phyloP scores from a whole-genome alignment of 2,113 vertebrate species.

The Ceuthmochares aereus region DNA sequence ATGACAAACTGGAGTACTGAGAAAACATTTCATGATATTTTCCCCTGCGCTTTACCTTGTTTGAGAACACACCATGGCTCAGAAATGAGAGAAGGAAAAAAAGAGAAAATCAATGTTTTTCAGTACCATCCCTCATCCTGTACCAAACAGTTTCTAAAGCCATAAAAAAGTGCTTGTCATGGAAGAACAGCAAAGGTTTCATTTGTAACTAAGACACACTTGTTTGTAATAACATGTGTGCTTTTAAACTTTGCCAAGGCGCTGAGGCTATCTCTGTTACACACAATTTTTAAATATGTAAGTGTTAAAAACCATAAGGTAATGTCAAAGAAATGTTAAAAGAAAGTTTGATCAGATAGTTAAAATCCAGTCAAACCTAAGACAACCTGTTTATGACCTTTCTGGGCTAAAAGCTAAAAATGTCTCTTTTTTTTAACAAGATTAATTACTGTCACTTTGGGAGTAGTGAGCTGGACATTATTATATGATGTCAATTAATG shows the following conservation, averaged over 20 bases:
- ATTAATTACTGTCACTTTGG: constrained; percentile 55
- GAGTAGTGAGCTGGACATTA: constrained; percentile 51
- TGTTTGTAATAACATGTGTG: constrained; percentile 43
- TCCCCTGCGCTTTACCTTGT: constrained; percentile 5
- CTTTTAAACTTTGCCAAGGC: constrained; percentile 43
- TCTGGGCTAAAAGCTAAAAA: constrained; percentile 54
- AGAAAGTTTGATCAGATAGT: constrained; percentile 37
- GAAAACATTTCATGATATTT: constrained; percentile 41
- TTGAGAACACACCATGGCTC: neutral
- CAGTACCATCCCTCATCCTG: neutral
- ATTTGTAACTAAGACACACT: constrained; percentile 47
- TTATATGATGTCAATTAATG: constrained; percentile 63
- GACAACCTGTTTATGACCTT: constrained; percentile 47
- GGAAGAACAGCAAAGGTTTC: neutral
- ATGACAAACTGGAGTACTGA: neutral
- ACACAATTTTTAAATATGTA: constrained; percentile 40
- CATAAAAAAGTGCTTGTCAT: constrained; percentile 13
- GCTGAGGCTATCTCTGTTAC: constrained; percentile 36
- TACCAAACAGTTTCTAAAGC: constrained; percentile 3
- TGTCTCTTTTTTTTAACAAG: neutral
- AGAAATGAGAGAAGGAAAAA: neutral
- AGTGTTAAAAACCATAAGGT: constrained; percentile 60
- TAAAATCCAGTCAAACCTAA: constrained; percentile 50
- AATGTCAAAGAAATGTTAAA: constrained; percentile 22
- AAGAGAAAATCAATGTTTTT: neutral